These are phyloP conservation scores for Aramus guarauna DNA, from an alignment of 2,113 vertebrate species.

Conservation along the genomic window DNA sequence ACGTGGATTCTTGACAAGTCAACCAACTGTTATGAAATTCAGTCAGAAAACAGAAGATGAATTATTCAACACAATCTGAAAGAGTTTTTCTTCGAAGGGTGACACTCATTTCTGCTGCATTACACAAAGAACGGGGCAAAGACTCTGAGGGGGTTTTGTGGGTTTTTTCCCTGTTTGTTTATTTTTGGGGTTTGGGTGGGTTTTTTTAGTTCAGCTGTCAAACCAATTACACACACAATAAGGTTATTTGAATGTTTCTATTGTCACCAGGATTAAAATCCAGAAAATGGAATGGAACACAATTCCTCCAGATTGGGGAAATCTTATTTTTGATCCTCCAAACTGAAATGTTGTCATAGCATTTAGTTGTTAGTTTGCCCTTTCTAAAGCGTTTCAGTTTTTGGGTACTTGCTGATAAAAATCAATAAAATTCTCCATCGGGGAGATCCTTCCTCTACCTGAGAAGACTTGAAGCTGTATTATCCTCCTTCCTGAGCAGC, in stretches of 20 bases:
- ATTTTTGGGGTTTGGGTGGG: neutral
- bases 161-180: neutral
- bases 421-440: neutral
- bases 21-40: constrained; percentile 31
- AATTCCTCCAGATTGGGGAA: neutral
- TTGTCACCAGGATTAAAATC: neutral
- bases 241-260: neutral
- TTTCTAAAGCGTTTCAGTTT: neutral
- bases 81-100: neutral
- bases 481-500: neutral
- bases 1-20: constrained; percentile 20
- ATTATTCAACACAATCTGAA: constrained; percentile 55
- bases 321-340: neutral
- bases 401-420: neutral
- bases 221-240: neutral
- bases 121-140: neutral
- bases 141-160: neutral
- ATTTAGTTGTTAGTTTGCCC: neutral
- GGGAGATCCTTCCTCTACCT: neutral
- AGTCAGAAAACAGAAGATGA: constrained; percentile 30
- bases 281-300: neutral
- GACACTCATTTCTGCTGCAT: neutral
- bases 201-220: neutral
- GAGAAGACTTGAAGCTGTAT: neutral
- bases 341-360: neutral